Evolutionary conservation across 2,113 vertebrate species (phyloP).

Genomic region (Petroica traversi): DNA sequence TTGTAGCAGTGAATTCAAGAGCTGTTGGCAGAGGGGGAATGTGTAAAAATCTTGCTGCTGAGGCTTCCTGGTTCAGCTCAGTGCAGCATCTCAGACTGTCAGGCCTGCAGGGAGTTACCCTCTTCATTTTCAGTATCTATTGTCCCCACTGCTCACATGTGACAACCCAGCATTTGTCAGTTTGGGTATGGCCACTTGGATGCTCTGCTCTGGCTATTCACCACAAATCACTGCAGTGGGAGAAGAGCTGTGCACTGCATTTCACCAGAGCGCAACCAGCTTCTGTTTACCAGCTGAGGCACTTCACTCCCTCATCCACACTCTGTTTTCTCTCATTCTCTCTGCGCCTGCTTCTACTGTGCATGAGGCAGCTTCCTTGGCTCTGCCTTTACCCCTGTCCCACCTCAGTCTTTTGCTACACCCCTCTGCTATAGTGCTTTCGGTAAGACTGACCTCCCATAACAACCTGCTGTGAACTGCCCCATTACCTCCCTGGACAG

Average conservation of each 20-base stretch:
- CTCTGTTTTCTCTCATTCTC: neutral
- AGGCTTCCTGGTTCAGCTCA: neutral
- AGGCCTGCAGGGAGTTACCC: neutral
- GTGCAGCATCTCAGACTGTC: neutral
- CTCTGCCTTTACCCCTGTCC: neutral
- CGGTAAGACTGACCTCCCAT: neutral
- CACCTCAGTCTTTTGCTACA: neutral
- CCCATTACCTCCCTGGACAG: accelerated
- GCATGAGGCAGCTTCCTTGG: neutral
- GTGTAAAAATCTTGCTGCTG: neutral
- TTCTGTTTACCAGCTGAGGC: neutral
- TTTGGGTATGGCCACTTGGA: neutral
- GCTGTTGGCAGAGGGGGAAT: neutral
- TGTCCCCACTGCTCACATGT: no score
- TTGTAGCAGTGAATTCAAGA: neutral
- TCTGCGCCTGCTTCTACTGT: neutral
- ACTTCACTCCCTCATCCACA: neutral
- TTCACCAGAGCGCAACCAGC: accelerated
- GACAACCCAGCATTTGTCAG: neutral
- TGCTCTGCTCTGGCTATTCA: neutral
- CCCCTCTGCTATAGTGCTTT: neutral
- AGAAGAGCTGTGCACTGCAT: neutral
- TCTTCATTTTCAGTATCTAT: neutral
- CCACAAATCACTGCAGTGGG: neutral
- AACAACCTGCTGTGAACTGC: neutral